Evolutionary conservation across 2,797 vertebrate genomes (phyloP).

Genomic region (Sebastiscus albofasciatus): DNA sequence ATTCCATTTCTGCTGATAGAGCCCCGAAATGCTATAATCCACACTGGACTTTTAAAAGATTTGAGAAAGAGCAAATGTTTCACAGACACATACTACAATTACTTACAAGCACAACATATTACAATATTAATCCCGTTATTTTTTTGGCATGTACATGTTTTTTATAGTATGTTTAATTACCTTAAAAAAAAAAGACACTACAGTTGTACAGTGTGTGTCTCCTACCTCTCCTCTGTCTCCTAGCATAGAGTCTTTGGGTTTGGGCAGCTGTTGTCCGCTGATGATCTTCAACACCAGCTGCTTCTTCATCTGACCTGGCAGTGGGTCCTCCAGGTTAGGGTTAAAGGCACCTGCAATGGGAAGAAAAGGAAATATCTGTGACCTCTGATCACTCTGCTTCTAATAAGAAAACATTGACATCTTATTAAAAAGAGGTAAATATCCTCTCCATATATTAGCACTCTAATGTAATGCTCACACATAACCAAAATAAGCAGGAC

Average conservation of each 20-base stretch:
- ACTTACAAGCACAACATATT: background rate
- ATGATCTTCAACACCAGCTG: slow-evolving; percentile 94
- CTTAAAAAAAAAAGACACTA: background rate
- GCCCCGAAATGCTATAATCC: too few species aligned
- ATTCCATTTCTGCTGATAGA: too few species aligned
- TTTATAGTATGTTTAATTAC: background rate
- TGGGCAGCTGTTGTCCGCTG: slow-evolving; percentile 98
- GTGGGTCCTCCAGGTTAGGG: slow-evolving; percentile 90
- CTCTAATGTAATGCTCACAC: background rate
- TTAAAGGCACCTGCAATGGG: slow-evolving; percentile 88
- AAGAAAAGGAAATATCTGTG: background rate
- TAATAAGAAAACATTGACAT: background rate
- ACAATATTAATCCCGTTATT: background rate
- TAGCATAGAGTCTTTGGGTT: slow-evolving; percentile 96
- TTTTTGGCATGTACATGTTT: background rate
- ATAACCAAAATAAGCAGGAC: background rate
- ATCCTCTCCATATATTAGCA: background rate
- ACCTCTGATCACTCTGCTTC: background rate
- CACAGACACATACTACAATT: too few species aligned
- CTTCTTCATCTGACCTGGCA: slow-evolving; percentile 91
- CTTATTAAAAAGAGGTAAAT: background rate
- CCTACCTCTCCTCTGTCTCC: slow-evolving; percentile 96
- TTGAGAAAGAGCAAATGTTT: too few species aligned
- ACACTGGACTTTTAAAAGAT: too few species aligned
- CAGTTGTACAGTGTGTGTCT: background rate